Base-by-base conservation (phyloP, 2,797 vertebrate species). In the Gobio occitaniae region DNA sequence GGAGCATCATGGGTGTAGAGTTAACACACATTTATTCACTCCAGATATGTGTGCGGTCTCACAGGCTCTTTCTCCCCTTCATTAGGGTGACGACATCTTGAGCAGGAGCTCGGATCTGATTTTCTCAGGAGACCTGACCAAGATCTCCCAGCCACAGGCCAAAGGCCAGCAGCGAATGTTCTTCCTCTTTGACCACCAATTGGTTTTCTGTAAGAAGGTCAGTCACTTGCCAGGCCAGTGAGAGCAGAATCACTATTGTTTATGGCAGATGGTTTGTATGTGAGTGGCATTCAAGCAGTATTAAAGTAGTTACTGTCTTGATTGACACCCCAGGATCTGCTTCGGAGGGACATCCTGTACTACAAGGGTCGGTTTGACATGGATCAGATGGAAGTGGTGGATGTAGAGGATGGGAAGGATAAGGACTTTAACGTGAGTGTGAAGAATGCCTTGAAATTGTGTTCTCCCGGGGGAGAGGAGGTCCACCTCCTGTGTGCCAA, bases 181-280 rank as follows among this genome's bases (percentile, higher is more conserved):
- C 90, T 99, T 99, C 90, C 96, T 99, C 75, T 99, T 99, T 0
- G 98, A 99, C 89, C 97, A 98, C 91, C 98, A 98, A 93, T 95
- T 99, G 90, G 96, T 99, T 65, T 99, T 95, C 94, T 99, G 97
- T 92, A 99, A 99, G 92, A 99, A 99, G 97, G 98, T 98, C 82
- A 87, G 90, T 65, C 13, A 15, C 50, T 17, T 13, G 4, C 16
- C 68, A 25, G 50, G 21, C 4, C 77, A 75, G 71, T 19, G 25
- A 52, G 69, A 11, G 38, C 15, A 56, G 41, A 50, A 47, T 19
- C 48, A 54, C n/a, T 84, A 17, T 72, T 47, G 19, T 19, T 41
- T 32, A 59, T 25, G 36, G 5, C 15, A 19, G 25, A 29, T 61
- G 65, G 1, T 59, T 54, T 82, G 44, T 11, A 47, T 63, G 32